Conservation (phyloP, 2,113 vertebrate genomes). For the Saimiri boliviensis region DNA sequence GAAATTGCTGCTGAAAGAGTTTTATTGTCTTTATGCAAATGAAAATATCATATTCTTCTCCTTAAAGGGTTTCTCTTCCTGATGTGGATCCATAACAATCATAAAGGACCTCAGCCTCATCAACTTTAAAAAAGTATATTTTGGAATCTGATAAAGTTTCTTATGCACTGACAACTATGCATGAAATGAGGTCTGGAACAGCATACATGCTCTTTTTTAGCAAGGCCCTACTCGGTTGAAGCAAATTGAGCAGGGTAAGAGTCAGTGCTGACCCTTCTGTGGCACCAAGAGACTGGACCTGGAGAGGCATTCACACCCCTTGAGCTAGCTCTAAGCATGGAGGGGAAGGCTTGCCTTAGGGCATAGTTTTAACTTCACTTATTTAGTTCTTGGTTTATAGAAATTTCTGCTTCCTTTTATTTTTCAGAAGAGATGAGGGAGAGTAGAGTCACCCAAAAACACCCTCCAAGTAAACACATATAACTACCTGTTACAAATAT, state of each 20-base stretch:
- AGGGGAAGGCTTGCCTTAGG: not conserved
- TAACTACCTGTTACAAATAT: not conserved
- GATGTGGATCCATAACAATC: conserved; percentile 81
- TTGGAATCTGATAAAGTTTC: conserved; percentile 80
- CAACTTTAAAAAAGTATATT: conserved; percentile 65
- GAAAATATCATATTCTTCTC: conserved; percentile 80
- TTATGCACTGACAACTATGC: conserved; percentile 82
- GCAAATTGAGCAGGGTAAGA: conserved; percentile 77
- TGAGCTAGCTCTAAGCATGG: not conserved
- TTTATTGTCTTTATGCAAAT: conserved; percentile 89
- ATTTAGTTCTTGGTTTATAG: not conserved
- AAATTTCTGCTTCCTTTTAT: not conserved
- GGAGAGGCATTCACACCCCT: not conserved
- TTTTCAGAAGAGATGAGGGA: not conserved
- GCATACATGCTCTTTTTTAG: conserved; percentile 78
- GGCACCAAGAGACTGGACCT: not conserved
- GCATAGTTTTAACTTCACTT: not conserved
- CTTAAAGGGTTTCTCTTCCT: conserved; percentile 82
- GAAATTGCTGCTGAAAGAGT: conserved; percentile 84
- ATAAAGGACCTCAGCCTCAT: conserved; percentile 81
- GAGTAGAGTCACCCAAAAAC: not conserved
- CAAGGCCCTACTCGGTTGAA: conserved; percentile 77
- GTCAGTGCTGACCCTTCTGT: not conserved
- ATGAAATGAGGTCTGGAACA: conserved; percentile 84
- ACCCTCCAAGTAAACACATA: not conserved